phyloP scores from a whole-genome alignment of 37 sponge, comb jelly and placozoan species.

The Dysidea cf. avara region DNA sequence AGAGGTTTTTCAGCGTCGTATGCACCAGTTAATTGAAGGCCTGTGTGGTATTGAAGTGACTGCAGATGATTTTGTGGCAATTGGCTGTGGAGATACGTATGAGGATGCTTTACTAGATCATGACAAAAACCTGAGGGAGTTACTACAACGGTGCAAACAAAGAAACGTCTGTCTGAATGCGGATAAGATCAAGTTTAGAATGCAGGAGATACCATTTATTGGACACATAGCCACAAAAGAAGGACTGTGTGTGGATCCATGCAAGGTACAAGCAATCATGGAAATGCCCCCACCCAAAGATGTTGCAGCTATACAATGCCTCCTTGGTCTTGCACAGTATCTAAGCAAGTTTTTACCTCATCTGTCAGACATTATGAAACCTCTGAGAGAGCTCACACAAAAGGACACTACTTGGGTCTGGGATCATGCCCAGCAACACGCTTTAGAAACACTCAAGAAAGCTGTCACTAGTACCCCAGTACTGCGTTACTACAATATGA shows the following conservation, averaged over 20 bases:
- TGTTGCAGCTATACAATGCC: not conserved
- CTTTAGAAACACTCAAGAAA: slow-evolving; percentile 31
- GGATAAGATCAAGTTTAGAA: slow-evolving; percentile 20
- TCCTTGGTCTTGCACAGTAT: not conserved
- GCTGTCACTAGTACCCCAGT: slow-evolving; percentile 27
- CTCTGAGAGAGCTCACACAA: slow-evolving; percentile 9
- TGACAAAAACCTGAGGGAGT: slow-evolving; percentile 23
- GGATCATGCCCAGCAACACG: slow-evolving; percentile 26
- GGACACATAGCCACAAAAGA: not conserved
- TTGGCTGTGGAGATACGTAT: not conserved
- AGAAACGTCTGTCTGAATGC: slow-evolving; percentile 20
- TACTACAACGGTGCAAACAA: slow-evolving; percentile 26
- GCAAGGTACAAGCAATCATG: not conserved
- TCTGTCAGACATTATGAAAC: not conserved
- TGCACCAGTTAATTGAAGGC: too few relatives aligned
- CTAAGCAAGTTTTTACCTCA: not conserved
- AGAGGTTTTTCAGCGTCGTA: too few relatives aligned
- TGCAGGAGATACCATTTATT: not conserved
- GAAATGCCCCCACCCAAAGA: not conserved
- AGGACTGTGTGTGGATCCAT: not conserved
- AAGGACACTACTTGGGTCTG: slow-evolving; percentile 45
- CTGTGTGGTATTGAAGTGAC: too few relatives aligned
- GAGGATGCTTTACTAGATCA: too few relatives aligned
- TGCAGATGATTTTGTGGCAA: too few relatives aligned
- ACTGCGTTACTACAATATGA: not conserved